Evolutionary conservation across 2,888 invertebrate species (phyloP).

Genomic region (Teleogryllus oceanicus): DNA sequence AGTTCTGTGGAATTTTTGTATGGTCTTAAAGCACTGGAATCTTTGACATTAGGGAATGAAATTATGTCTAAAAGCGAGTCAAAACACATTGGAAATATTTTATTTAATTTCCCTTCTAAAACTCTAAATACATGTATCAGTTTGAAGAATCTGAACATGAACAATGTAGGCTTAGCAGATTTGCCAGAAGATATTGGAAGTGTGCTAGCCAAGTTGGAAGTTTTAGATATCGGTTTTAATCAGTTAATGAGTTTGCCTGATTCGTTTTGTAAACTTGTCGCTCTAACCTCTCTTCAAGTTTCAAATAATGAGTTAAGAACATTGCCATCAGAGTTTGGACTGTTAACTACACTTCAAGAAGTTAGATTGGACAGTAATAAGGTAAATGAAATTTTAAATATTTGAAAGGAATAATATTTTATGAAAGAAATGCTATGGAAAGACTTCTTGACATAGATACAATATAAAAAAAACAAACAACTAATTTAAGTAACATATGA

Average conservation of each 20-base stretch:
- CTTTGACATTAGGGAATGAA: slow-evolving; percentile 2
- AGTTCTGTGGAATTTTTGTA: not conserved
- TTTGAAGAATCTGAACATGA: not conserved
- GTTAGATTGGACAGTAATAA: not conserved
- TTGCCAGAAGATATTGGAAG: slow-evolving; percentile 22
- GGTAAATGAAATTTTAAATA: not conserved
- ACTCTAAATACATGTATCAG: not conserved
- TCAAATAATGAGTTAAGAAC: not conserved
- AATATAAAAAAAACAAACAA: too few relatives aligned
- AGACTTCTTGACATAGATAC: too few relatives aligned
- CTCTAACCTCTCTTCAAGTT: not conserved
- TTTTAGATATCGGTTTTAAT: not conserved
- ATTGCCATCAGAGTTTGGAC: not conserved
- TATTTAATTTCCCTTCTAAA: not conserved
- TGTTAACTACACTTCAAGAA: not conserved
- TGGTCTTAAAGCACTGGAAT: not conserved
- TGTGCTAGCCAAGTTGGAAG: not conserved
- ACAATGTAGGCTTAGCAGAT: slow-evolving; percentile 21
- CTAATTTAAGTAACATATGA: too few relatives aligned
- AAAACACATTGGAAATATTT: not conserved
- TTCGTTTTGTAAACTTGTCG: not conserved
- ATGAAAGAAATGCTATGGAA: too few relatives aligned
- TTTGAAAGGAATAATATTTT: too few relatives aligned
- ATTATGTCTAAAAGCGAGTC: not conserved
- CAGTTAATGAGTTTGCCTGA: not conserved